These are phyloP conservation scores for Scophthalmus maximus DNA, from an alignment of 2,113 vertebrate genomes.

Conservation along the genomic window DNA sequence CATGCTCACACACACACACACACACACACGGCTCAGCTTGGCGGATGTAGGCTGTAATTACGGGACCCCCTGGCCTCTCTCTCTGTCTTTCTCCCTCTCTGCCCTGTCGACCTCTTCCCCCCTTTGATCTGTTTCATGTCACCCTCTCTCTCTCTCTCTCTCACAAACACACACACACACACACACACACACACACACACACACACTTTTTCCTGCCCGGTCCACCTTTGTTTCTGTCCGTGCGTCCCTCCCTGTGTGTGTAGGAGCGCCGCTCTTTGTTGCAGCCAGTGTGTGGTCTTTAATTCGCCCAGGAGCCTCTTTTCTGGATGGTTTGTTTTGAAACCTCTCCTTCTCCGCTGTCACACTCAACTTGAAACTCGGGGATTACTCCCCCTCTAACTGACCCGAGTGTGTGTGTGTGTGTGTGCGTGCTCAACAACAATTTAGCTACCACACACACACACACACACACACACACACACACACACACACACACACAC, in stretches of 20 bases:
- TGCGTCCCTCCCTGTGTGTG: slow-evolving; percentile 64
- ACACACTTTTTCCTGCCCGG: slow-evolving; percentile 21
- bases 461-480: background rate
- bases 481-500: background rate
- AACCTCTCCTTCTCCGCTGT: slow-evolving; percentile 32
- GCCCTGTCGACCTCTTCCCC: slow-evolving; percentile 88
- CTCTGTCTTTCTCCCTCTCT: slow-evolving; percentile 81
- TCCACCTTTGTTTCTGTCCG: slow-evolving; percentile 35
- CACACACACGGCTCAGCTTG: slow-evolving; percentile 79
- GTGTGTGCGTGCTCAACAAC: background rate
- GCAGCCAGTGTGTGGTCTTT: slow-evolving; percentile 86
- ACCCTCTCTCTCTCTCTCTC: too few species aligned
- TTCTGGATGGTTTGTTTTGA: slow-evolving; percentile 61
- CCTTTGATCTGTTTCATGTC: slow-evolving; percentile 96
- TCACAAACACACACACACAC: slow-evolving; percentile 84
- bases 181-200: slow-evolving; percentile 60
- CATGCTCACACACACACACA: slow-evolving; percentile 39
- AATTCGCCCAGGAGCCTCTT: slow-evolving; percentile 76
- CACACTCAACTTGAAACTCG: slow-evolving; percentile 66
- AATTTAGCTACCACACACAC: too few species aligned
- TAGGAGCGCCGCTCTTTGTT: slow-evolving; percentile 85
- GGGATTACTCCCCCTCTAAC: slow-evolving; percentile 42
- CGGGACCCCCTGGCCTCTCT: slow-evolving; percentile 92
- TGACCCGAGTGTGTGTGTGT: slow-evolving; percentile 4
- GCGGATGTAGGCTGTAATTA: slow-evolving; percentile 96